phyloP scores from a whole-genome alignment of 2,113 vertebrate species.

The Monopterus albus region DNA sequence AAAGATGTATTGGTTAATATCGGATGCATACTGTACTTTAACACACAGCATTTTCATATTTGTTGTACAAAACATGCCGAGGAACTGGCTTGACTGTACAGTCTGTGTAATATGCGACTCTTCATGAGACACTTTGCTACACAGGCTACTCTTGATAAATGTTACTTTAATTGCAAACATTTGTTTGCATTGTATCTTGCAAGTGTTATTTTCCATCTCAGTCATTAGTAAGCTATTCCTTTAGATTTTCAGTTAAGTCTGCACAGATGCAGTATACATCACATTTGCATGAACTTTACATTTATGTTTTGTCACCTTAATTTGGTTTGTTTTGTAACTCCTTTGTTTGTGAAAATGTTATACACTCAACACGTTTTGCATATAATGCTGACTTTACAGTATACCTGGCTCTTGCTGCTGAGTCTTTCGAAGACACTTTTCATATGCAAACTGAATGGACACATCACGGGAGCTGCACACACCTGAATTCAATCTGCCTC shows the following conservation, averaged over 20 bases:
- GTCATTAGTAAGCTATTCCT: slow-evolving; percentile 14
- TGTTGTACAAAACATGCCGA: no score
- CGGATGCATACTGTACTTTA: background rate
- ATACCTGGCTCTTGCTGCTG: background rate
- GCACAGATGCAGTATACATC: background rate
- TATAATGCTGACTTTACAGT: background rate
- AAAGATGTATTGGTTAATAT: background rate
- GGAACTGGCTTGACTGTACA: no score
- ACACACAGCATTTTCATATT: no score
- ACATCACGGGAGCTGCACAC: background rate
- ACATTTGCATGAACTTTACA: background rate
- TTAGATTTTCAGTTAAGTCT: no score
- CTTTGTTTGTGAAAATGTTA: background rate
- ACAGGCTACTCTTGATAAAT: no score
- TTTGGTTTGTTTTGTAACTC: background rate
- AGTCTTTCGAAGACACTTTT: background rate
- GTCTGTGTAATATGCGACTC: no score
- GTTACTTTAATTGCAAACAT: slow-evolving; percentile 48
- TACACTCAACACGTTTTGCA: background rate
- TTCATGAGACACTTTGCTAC: no score
- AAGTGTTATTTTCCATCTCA: slow-evolving; percentile 28
- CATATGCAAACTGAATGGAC: slow-evolving; percentile 2
- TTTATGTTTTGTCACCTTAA: background rate
- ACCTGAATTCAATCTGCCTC: slow-evolving; percentile 18
- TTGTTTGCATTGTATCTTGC: no score